phyloP scores from a whole-genome alignment of 2,888 invertebrate genomes.

The Agrilus mali region DNA sequence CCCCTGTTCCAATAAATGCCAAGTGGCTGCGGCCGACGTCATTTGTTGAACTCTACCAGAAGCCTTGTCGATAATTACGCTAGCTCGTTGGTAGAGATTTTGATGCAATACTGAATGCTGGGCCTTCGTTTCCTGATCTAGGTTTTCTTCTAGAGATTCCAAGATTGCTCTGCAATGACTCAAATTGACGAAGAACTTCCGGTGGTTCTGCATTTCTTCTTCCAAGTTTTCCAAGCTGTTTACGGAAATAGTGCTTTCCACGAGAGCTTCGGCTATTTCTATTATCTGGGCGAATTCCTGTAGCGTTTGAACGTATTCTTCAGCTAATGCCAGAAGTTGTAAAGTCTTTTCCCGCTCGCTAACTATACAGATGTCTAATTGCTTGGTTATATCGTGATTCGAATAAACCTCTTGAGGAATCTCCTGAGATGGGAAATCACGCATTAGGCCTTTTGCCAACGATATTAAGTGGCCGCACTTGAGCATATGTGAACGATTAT shows the following conservation, averaged over 20 bases:
- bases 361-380: conserved; percentile 55
- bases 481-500: conserved; percentile 49
- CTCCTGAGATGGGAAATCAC: conserved; percentile 56
- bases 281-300: conserved; percentile 79
- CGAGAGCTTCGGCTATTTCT: conserved; percentile 67
- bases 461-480: conserved; percentile 49
- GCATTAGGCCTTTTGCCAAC: conserved; percentile 47
- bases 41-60: conserved; percentile 70
- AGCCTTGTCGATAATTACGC: conserved; percentile 65
- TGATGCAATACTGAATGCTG: conserved; percentile 62
- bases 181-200: conserved; percentile 78
- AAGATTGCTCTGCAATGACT: conserved; percentile 78
- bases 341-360: conserved; percentile 64
- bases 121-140: conserved; percentile 66
- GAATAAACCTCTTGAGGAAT: conserved; percentile 54
- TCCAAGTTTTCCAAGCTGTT: conserved; percentile 67
- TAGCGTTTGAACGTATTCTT: conserved; percentile 79
- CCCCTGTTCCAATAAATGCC: conserved; percentile 69
- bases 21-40: conserved; percentile 73
- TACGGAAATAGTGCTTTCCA: conserved; percentile 66
- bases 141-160: conserved; percentile 72
- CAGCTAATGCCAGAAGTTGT: conserved; percentile 61
- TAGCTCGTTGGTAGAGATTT: conserved; percentile 63
- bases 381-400: conserved; percentile 53
- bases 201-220: conserved; percentile 79